A percentile compares a stretch with the other conserved stretches of the same genome.
Conservation (phyloP, 2,888 invertebrate species). For the Cactoblastis cactorum region DNA sequence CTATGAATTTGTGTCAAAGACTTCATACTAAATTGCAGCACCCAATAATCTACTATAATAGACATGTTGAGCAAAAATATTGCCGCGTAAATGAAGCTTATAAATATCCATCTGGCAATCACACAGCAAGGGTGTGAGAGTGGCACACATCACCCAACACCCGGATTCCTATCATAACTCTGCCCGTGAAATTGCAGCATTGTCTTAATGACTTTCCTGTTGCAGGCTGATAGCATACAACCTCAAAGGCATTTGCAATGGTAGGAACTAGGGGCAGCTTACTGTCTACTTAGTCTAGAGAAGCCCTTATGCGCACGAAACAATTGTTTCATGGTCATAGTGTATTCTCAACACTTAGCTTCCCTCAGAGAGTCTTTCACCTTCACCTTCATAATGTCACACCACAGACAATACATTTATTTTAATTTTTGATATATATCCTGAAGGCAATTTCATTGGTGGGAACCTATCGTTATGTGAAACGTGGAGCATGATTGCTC, state of each 20-base stretch:
- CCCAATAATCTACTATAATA: background rate
- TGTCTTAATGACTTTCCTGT: background rate
- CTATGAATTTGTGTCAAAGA: too few species aligned
- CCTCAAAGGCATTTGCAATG: constrained; percentile 50
- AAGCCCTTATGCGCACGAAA: constrained; percentile 64
- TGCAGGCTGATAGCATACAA: constrained; percentile 37
- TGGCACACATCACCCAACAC: constrained; percentile 49
- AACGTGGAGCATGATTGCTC: constrained; percentile 29
- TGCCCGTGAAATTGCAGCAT: constrained; percentile 55
- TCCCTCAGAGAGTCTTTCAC: constrained; percentile 53
- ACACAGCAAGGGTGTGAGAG: constrained; percentile 46
- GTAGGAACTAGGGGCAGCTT: constrained; percentile 56
- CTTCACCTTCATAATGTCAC: constrained; percentile 31
- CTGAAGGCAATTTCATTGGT: constrained; percentile 35
- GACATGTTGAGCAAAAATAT: constrained; percentile 20
- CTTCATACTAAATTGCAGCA: too few species aligned
- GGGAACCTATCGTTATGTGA: constrained; percentile 40
- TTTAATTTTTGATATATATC: constrained; percentile 16
- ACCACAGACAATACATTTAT: constrained; percentile 34
- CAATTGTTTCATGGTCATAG: constrained; percentile 53
- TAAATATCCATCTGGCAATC: constrained; percentile 16
- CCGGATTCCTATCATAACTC: constrained; percentile 58
- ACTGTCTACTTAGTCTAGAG: constrained; percentile 69
- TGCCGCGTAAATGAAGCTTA: background rate
- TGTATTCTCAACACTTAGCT: constrained; percentile 59